Evolutionary conservation across 2,797 vertebrate genomes (phyloP), one percentile per base, ranked within the genome.

Genomic region (Macrochelys suwanniensis): DNA sequence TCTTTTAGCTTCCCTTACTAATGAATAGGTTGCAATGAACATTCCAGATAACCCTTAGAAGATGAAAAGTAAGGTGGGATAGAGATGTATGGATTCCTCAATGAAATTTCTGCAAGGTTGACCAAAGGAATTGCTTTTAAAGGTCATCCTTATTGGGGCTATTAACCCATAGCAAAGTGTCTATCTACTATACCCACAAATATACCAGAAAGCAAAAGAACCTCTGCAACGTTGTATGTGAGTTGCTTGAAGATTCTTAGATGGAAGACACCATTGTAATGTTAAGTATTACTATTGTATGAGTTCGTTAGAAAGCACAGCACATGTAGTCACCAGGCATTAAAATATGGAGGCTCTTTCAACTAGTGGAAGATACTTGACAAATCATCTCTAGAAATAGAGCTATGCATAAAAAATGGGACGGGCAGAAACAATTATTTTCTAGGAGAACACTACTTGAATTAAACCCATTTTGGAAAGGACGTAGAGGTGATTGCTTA

Each of bases 31-130:
- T 82, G 85, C 56, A 77, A 47, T 47, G 77, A 80, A 74, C 10
- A 56, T 45, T 71, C 28, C 42, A 84, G 91, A 80, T 74, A 90
- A 84, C 68, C 82, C 94, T 84, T 96, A 94, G 57, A 23, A 54
- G 47, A 11, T 25, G 15, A 49, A 82, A 96, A 92, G 37, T 45
- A 86, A 90, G 82, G 90, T 77, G 45, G 45, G 74, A 28, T 19
- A 71, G 21, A 80, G 54, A 82, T 87, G 88, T 85, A 65, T 1
- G 74, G 80, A 7, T 82, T 5, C 50, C 47, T 76, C 78, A 88
- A 47, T 84, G 6, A 81, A 81, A 8, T 33, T 12, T 92, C n/a
- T 84, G 84, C 31, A 23, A 86, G 33, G 59, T 7, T 65, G 89
- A 28, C 83, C 56, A 59, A 92, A 76, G 5, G 45, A 1, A 8